Evolutionary conservation across 2,888 invertebrate species (phyloP), one percentile per base, ranked within the genome.

Genomic region (Urechis unicinctus): DNA sequence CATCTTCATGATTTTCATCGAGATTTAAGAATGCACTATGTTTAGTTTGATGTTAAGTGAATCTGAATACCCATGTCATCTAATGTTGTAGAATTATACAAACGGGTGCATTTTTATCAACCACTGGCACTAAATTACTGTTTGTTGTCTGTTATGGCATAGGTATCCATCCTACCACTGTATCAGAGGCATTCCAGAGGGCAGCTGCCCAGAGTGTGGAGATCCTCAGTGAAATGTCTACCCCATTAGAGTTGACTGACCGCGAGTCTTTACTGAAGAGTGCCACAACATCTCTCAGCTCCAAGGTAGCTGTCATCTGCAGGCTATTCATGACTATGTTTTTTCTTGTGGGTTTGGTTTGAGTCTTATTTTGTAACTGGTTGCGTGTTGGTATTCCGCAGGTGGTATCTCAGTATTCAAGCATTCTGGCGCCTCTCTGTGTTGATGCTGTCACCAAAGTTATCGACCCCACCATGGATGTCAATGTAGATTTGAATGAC

Each of bases 331-430:
- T n/a, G n/a, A n/a, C n/a, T n/a, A n/a, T n/a, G n/a, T n/a, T n/a
- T n/a, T n/a, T n/a, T n/a, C n/a, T n/a, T n/a, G n/a, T n/a, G n/a
- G n/a, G n/a, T n/a, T n/a, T n/a, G n/a, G n/a, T n/a, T n/a, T n/a
- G n/a, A n/a, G n/a, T n/a, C n/a, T n/a, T n/a, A n/a, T n/a, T n/a
- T n/a, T n/a, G n/a, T n/a, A n/a, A n/a, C n/a, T n/a, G n/a, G n/a
- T n/a, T n/a, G n/a, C n/a, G n/a, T n/a, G n/a, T n/a, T n/a, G n/a
- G n/a, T n/a, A n/a, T 52, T 25, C 63, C 68, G 13, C 59, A 84
- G 84, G 96, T 98, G 31, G 98, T 99, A 0, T 96, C 92, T 0
- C 97, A 99, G 78, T 94, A 98, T 75, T 95, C 96, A 25, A 91
- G 89, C 73, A 84, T 91, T 31, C 81, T 99, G 67, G 95, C 96